These are phyloP conservation scores for Chionis minor DNA, from an alignment of 2,113 vertebrate species.

Conservation along the genomic window DNA sequence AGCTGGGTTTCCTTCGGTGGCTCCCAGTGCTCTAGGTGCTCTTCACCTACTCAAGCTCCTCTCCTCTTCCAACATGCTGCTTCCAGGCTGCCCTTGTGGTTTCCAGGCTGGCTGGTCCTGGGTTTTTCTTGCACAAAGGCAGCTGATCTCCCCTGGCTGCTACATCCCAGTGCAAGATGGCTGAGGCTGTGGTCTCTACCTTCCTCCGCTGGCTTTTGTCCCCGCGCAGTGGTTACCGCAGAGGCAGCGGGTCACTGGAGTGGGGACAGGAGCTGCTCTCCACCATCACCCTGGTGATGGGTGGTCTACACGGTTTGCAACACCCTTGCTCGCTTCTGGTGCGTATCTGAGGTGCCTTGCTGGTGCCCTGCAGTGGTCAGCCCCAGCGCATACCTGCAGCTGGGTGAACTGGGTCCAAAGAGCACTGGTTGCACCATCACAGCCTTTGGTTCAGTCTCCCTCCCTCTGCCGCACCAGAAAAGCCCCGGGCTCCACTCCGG, in stretches of 20 bases:
- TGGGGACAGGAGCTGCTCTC: not conserved
- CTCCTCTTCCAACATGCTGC: not conserved
- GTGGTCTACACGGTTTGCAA: not conserved
- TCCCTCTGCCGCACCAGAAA: not conserved
- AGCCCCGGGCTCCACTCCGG: rapidly evolving
- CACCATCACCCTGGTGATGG: not conserved
- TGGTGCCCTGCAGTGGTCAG: not conserved
- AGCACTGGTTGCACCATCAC: not conserved
- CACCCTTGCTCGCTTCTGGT: not conserved
- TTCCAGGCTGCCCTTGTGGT: not conserved
- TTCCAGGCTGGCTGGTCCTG: not conserved
- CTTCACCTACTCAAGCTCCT: not conserved
- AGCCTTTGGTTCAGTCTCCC: not conserved
- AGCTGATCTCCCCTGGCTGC: not conserved
- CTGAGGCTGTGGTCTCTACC: not conserved
- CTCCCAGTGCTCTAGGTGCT: not conserved
- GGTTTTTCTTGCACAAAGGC: not conserved
- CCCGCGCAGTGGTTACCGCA: rapidly evolving
- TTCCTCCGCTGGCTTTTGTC: not conserved
- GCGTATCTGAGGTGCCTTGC: not conserved
- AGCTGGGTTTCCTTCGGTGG: not conserved
- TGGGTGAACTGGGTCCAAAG: not conserved
- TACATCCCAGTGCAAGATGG: not conserved
- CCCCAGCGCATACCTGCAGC: rapidly evolving
- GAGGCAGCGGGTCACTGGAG: not conserved